phyloP scores from a whole-genome alignment of 2,797 vertebrate species.

The Eulemur mongoz region DNA sequence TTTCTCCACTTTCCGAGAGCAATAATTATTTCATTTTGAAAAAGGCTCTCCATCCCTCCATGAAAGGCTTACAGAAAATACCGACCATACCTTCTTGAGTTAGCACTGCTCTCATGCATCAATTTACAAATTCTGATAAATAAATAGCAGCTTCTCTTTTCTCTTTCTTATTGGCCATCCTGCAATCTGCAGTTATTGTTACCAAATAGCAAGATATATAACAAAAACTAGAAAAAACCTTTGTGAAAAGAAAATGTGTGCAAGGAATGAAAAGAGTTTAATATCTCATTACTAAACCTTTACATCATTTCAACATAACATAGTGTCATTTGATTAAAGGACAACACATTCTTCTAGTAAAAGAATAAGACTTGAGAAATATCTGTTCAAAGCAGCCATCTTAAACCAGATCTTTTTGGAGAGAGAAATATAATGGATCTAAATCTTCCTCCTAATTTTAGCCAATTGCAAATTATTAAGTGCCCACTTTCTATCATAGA shows the following conservation, averaged over 20 bases:
- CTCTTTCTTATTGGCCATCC: neutral
- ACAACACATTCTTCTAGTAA: neutral
- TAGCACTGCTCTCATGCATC: neutral
- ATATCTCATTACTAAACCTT: neutral
- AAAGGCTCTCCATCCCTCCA: neutral
- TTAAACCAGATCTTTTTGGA: neutral
- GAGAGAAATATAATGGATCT: neutral
- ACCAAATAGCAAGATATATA: neutral
- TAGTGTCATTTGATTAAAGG: neutral
- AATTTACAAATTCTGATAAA: neutral
- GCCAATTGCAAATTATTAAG: neutral
- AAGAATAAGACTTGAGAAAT: neutral
- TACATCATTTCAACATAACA: neutral
- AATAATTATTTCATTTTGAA: slow-evolving; percentile 31
- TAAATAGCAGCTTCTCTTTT: neutral
- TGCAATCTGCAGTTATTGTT: neutral
- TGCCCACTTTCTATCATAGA: neutral
- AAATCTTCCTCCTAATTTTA: neutral
- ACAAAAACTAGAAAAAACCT: neutral
- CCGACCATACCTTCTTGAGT: neutral
- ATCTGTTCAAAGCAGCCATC: neutral
- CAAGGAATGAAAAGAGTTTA: neutral
- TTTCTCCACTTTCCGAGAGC: neutral
- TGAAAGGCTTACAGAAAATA: slow-evolving; percentile 18
- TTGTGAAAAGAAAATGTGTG: neutral